phyloP scores from a whole-genome alignment of 2,888 invertebrate species.

The Leistus spinibarbis region DNA sequence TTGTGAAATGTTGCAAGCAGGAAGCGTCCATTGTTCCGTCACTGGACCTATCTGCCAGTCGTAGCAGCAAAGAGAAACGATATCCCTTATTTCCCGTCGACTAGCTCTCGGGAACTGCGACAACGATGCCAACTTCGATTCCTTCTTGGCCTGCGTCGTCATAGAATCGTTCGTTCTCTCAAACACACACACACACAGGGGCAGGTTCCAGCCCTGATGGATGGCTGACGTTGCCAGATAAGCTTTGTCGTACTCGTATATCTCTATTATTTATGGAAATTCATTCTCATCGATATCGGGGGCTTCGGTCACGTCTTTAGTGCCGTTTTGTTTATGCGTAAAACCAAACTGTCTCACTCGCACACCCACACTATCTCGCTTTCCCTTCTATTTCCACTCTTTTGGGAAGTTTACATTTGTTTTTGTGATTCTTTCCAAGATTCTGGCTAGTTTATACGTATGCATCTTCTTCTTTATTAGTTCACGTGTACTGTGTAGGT shows the following conservation, averaged over 20 bases:
- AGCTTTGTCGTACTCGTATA: conserved; percentile 37
- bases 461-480: too few relatives aligned
- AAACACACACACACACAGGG: not conserved
- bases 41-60: not conserved
- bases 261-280: conserved; percentile 43
- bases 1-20: not conserved
- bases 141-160: not conserved
- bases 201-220: conserved; percentile 13
- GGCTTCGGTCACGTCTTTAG: conserved; percentile 26
- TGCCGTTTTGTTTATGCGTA: conserved; percentile 22
- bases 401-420: too few relatives aligned
- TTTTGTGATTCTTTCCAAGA: too few relatives aligned
- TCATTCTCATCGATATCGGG: conserved; percentile 31
- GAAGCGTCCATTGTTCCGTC: not conserved
- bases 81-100: conserved; percentile 23
- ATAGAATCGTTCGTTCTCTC: not conserved
- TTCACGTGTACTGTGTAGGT: too few relatives aligned
- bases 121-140: not conserved
- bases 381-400: too few relatives aligned
- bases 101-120: not conserved
- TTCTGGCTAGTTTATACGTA: too few relatives aligned
- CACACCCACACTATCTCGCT: too few relatives aligned
- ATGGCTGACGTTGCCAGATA: conserved; percentile 29
- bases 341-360: too few relatives aligned
- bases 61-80: not conserved